These are phyloP conservation scores for Solenopsis fugax DNA, from an alignment of 1,140 invertebrate genomes.

Conservation along the genomic window DNA sequence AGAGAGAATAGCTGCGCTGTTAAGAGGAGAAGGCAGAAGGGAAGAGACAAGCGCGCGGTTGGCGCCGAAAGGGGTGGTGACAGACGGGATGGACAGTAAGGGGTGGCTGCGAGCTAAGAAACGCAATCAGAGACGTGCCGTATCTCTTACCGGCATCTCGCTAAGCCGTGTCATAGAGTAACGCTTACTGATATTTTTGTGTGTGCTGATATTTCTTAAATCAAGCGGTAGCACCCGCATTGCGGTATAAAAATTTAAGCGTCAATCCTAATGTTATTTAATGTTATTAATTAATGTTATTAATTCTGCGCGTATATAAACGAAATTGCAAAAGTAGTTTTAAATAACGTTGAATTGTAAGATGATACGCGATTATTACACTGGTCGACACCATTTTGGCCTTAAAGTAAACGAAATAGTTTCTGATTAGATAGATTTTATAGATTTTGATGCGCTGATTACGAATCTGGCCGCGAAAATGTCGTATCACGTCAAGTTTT, in stretches of 20 bases:
- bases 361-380: no score
- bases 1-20: constrained; percentile 52
- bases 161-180: constrained; percentile 38
- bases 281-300: constrained; percentile 9
- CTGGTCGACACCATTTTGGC: no score
- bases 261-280: neutral
- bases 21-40: constrained; percentile 49
- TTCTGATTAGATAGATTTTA: no score
- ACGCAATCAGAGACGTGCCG: constrained; percentile 83
- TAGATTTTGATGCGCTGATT: no score
- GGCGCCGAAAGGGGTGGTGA: constrained; percentile 24
- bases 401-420: no score
- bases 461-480: no score
- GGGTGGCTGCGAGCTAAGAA: constrained; percentile 67
- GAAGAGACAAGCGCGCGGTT: constrained; percentile 48
- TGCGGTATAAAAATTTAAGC: constrained; percentile 19
- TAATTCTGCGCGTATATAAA: neutral
- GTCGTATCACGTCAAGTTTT: no score
- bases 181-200: constrained; percentile 40
- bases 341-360: neutral
- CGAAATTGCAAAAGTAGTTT: neutral
- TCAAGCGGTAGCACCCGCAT: constrained; percentile 48
- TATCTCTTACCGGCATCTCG: constrained; percentile 78
- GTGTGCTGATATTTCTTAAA: constrained; percentile 69
- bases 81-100: constrained; percentile 63